Conservation (phyloP, 2,113 vertebrate species). For the Gallinago jamesoni region DNA sequence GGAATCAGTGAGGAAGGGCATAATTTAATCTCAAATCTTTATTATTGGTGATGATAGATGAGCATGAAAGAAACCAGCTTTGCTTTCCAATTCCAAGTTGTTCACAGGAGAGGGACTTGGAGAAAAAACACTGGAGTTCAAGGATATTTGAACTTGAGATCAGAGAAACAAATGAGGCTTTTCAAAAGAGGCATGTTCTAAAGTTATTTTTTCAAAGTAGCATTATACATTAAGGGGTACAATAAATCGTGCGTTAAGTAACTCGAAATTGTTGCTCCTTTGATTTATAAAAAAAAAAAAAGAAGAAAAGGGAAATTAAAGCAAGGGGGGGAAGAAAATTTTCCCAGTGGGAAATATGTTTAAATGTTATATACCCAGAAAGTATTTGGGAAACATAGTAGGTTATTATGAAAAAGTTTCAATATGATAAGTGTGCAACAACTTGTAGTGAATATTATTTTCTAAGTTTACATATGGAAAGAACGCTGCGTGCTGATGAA, state of each 20-base stretch:
- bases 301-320: neutral
- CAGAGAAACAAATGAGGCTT: neutral
- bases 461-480: neutral
- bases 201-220: conserved; percentile 14
- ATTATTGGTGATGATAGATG: conserved; percentile 14
- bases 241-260: neutral
- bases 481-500: neutral
- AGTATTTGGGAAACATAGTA: neutral
- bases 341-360: neutral
- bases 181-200: neutral
- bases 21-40: conserved; percentile 18
- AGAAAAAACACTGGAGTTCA: neutral
- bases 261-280: neutral
- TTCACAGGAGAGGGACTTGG: neutral
- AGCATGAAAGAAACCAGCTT: conserved; percentile 4
- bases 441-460: neutral
- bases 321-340: accelerated
- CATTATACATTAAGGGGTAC: neutral
- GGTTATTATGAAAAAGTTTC: neutral
- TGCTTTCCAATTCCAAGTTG: neutral
- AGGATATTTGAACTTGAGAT: neutral
- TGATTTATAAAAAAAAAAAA: neutral
- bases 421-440: neutral
- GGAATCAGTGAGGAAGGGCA: neutral
- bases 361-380: neutral